phyloP scores from a whole-genome alignment of 92 coral and sea anemone species.

The Ricordea florida region DNA sequence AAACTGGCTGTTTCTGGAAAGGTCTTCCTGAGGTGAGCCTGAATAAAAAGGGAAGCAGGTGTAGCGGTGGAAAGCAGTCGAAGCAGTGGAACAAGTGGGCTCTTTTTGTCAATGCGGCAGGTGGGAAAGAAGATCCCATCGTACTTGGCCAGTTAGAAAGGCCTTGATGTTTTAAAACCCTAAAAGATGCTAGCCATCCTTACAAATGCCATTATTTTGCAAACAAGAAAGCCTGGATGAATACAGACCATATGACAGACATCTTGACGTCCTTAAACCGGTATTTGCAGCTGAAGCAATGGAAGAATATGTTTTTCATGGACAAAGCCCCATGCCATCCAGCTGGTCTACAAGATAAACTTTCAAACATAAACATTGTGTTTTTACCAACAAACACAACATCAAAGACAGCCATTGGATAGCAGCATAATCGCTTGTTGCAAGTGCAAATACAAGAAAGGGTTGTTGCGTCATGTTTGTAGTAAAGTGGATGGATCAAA shows the following conservation, averaged over 20 bases:
- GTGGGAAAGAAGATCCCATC: constrained; percentile 62
- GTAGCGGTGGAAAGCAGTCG: constrained; percentile 21
- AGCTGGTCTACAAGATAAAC: constrained; percentile 1
- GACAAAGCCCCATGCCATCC: constrained; percentile 66
- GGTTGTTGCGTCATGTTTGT: constrained; percentile 51
- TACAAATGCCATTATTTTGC: constrained; percentile 52
- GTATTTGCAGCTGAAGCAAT: constrained; percentile 36
- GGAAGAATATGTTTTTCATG: constrained; percentile 39
- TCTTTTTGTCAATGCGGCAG: constrained; percentile 66
- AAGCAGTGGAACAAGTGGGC: constrained; percentile 60
- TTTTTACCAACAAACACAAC: constrained; percentile 63
- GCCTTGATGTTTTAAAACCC: constrained; percentile 52
- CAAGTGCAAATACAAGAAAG: constrained; percentile 61
- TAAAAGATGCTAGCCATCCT: constrained; percentile 35
- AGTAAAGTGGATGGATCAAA: constrained; percentile 41
- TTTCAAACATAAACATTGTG: constrained; percentile 52
- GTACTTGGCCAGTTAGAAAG: constrained; percentile 45
- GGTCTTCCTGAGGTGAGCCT: constrained; percentile 44
- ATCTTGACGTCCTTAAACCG: constrained; percentile 39
- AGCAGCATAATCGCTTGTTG: constrained; percentile 68
- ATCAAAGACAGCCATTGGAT: constrained; percentile 57
- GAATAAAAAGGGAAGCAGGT: constrained; percentile 15
- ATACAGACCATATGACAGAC: constrained; percentile 46
- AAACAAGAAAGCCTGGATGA: constrained; percentile 66
- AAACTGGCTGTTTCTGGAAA: constrained; percentile 54